phyloP scores from a whole-genome alignment of 1,140 invertebrate genomes.

The Drosophila nigromelanica region DNA sequence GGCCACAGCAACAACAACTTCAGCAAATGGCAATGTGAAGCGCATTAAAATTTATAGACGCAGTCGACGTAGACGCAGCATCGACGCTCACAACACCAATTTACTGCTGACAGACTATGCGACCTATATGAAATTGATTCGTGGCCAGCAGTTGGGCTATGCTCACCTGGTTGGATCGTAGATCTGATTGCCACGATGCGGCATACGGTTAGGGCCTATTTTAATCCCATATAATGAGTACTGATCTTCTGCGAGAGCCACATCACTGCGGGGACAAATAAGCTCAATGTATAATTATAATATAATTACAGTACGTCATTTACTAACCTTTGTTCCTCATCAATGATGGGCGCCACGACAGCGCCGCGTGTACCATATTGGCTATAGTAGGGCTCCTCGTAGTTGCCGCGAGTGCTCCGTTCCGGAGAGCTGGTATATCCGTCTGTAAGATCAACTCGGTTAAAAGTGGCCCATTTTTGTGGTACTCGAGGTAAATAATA shows the following conservation, averaged over 20 bases:
- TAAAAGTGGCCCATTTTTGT: too few species aligned
- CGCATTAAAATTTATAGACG: conserved; percentile 78
- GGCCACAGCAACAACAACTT: conserved; percentile 71
- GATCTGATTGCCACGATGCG: conserved; percentile 78
- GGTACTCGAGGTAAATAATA: background rate
- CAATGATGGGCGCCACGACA: conserved; percentile 93
- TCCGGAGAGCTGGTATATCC: conserved; percentile 95
- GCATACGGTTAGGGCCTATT: conserved; percentile 85
- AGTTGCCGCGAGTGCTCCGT: conserved; percentile 88
- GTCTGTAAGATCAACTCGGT: conserved; percentile 83
- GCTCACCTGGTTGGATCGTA: conserved; percentile 82
- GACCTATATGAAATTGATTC: conserved; percentile 42
- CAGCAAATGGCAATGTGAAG: conserved; percentile 59
- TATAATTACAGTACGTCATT: background rate
- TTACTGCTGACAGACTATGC: conserved; percentile 53
- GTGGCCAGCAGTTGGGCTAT: conserved; percentile 12
- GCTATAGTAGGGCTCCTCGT: conserved; percentile 94
- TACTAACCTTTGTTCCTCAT: conserved; percentile 91
- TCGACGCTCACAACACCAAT: background rate
- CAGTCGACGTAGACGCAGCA: conserved; percentile 48
- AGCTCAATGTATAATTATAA: background rate
- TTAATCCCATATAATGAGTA: conserved; percentile 92
- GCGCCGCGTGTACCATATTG: conserved; percentile 89
- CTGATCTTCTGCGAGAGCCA: conserved; percentile 90
- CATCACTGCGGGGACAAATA: conserved; percentile 86